A percentile compares a stretch with the other conserved stretches of the same genome.
Evolutionary conservation across 2,113 vertebrate species (phyloP).

Genomic region (Muntiacus reevesi): DNA sequence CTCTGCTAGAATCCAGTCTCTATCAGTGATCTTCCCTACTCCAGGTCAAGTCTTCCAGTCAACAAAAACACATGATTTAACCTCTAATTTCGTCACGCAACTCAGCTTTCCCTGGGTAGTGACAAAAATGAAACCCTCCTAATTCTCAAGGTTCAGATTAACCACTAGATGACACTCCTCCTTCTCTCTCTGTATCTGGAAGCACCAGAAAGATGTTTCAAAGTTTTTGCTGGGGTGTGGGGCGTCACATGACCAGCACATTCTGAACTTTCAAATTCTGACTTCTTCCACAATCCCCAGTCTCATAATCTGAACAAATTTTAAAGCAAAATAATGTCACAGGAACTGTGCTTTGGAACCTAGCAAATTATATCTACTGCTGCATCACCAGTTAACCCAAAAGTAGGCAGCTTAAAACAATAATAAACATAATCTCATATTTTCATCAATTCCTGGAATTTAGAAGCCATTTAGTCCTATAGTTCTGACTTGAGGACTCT

Average conservation of each 20-base stretch:
- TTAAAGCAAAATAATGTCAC: not conserved
- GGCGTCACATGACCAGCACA: not conserved
- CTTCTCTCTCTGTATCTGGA: conserved; percentile 21
- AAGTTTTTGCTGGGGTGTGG: not conserved
- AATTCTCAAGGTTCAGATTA: conserved; percentile 19
- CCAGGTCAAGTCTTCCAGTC: not conserved
- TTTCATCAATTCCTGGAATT: not conserved
- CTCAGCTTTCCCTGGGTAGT: not conserved
- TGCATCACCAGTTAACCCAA: not conserved
- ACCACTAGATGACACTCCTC: conserved; percentile 27
- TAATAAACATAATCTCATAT: not conserved
- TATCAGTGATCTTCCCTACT: not conserved
- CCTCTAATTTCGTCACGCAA: conserved; percentile 4
- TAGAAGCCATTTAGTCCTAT: not conserved
- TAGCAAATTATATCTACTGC: not conserved
- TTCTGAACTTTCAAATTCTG: not conserved
- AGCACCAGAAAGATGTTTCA: not conserved
- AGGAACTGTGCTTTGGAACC: not conserved
- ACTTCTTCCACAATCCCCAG: not conserved
- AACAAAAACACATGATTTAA: not conserved
- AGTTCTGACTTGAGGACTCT: not conserved
- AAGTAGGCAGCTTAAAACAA: conserved; percentile 23
- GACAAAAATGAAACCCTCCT: not conserved
- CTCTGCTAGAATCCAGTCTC: not conserved
- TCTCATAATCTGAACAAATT: conserved; percentile 10